A percentile compares a stretch with the other conserved stretches of the same genome.
These are phyloP conservation scores for Echeneis naucrates DNA, from an alignment of 2,797 vertebrate genomes.

Conservation along the genomic window DNA sequence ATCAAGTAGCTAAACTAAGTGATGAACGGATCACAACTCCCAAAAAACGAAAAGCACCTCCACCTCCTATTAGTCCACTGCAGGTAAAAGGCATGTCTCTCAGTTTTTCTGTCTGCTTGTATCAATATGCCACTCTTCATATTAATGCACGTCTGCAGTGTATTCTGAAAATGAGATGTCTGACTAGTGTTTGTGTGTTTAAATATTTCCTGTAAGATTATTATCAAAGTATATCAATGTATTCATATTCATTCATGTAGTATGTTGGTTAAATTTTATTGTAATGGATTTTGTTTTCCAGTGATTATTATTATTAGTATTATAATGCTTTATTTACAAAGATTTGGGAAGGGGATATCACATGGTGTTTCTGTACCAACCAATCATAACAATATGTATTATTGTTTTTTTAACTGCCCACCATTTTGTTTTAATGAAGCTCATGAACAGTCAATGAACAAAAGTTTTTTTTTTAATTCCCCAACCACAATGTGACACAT, in stretches of 20 bases:
- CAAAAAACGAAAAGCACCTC: slow-evolving; percentile 99
- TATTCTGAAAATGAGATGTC: slow-evolving; percentile 29
- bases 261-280: slow-evolving; percentile 4
- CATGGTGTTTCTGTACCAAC: background rate
- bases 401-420: slow-evolving; percentile 3
- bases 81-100: slow-evolving; percentile 91
- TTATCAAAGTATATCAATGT: background rate
- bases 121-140: slow-evolving; percentile 33
- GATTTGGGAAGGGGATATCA: background rate
- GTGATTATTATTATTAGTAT: background rate
- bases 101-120: slow-evolving; percentile 45
- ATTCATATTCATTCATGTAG: background rate
- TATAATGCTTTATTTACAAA: background rate
- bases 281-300: slow-evolving; percentile 9
- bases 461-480: background rate
- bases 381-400: background rate
- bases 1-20: slow-evolving; percentile 95
- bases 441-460: background rate
- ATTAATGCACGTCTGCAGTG: slow-evolving; percentile 47
- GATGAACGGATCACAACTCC: slow-evolving; percentile 98
- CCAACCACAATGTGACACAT: background rate
- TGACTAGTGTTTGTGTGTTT: slow-evolving; percentile 22
- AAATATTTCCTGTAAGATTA: slow-evolving; percentile 7
- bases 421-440: background rate
- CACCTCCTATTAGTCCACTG: slow-evolving; percentile 95